Percentiles rank a stretch among this genome's conserved stretches.
These are phyloP conservation scores for Danio rerio DNA, from an alignment of 2,113 vertebrate species.

Conservation along the genomic window DNA sequence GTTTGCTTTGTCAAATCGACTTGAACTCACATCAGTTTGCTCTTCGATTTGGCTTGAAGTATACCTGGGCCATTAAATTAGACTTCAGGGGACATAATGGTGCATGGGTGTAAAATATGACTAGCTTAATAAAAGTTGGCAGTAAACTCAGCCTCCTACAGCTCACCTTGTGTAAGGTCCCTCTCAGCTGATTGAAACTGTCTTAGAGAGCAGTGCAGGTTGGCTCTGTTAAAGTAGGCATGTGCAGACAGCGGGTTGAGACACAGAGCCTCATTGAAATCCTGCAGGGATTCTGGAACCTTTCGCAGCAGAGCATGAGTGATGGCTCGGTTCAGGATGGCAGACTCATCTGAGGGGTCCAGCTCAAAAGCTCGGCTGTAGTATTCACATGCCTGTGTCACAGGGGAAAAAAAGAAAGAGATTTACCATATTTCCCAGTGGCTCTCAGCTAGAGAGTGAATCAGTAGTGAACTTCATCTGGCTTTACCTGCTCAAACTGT, in stretches of 20 bases:
- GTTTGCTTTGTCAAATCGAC: background rate
- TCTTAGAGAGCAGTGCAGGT: constrained; percentile 71
- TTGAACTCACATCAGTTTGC: background rate
- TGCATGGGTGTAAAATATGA: too few relatives aligned
- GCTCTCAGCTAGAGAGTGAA: background rate
- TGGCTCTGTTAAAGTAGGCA: constrained; percentile 76
- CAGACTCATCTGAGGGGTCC: constrained; percentile 75
- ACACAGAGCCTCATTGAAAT: constrained; percentile 72
- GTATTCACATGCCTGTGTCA: constrained; percentile 73
- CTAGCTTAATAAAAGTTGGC: background rate
- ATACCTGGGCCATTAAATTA: background rate
- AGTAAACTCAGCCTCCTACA: background rate
- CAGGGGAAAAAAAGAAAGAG: background rate
- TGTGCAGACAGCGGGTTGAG: constrained; percentile 72
- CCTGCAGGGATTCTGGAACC: constrained; percentile 74
- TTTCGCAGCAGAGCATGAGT: constrained; percentile 72
- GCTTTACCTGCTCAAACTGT: constrained; percentile 80
- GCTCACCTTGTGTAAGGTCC: constrained; percentile 74
- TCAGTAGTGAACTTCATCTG: background rate
- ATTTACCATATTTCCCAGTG: background rate
- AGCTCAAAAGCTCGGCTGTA: constrained; percentile 75
- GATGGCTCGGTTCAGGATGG: constrained; percentile 78
- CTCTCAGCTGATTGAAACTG: constrained; percentile 74
- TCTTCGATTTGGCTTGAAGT: background rate
- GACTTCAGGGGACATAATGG: background rate